phyloP scores from a whole-genome alignment of 2,113 vertebrate species.

The Terrapene triunguis region DNA sequence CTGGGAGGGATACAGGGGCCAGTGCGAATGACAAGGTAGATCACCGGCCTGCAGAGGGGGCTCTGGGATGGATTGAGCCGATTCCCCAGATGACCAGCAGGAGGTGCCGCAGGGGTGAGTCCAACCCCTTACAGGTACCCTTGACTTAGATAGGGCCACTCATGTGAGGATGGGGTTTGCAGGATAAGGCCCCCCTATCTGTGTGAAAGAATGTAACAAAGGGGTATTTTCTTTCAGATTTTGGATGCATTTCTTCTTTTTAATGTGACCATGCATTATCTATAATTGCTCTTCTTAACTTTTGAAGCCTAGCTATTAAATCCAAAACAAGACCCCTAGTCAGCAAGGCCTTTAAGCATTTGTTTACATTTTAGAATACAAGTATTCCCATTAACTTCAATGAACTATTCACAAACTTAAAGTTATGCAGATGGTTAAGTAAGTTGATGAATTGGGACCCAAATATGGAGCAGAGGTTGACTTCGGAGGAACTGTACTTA shows the following conservation, averaged over 20 bases:
- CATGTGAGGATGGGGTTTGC: not conserved
- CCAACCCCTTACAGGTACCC: too few species aligned
- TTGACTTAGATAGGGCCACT: not conserved
- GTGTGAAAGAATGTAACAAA: not conserved
- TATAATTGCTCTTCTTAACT: not conserved
- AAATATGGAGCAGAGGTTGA: not conserved
- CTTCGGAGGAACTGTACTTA: not conserved
- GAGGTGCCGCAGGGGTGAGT: too few species aligned
- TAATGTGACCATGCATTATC: not conserved
- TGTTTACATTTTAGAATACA: not conserved
- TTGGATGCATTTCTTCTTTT: not conserved
- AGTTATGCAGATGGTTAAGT: not conserved
- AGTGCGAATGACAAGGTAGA: too few species aligned
- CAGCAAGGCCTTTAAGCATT: not conserved
- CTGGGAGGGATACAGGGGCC: too few species aligned
- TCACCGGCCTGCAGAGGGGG: too few species aligned
- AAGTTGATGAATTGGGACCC: not conserved
- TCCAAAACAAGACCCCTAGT: not conserved
- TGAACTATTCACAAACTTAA: not conserved
- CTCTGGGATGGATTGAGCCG: too few species aligned
- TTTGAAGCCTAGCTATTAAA: not conserved
- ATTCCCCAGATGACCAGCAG: too few species aligned
- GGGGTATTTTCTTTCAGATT: not conserved
- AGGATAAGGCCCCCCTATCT: not conserved
- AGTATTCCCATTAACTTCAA: not conserved